Base-by-base conservation (phyloP, 2,888 invertebrate species). In the Apantesis nais region DNA sequence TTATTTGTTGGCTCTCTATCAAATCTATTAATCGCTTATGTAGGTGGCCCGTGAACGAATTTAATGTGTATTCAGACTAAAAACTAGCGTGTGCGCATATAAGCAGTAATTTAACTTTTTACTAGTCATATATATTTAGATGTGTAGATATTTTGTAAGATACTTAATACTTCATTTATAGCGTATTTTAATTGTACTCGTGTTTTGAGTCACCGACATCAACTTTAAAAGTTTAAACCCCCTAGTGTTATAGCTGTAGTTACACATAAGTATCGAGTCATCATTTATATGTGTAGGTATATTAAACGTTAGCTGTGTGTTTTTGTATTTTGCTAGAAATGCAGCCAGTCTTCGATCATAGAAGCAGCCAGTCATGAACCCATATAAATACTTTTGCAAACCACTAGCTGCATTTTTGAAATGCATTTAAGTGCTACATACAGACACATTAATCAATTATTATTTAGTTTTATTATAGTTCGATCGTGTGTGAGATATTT, bases 1-100 rank as follows among this genome's bases (percentile, higher is more conserved):
- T 87, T 87, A 85, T 88, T 82, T 79, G 81, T 87, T 87, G 88
- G 89, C 87, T 83, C 87, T 87, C 83, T 85, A 87, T 89, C 88
- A 89, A 88, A 86, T 78, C 86, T 86, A 88, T 88, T 89, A 86
- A 78, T 75, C 78, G 80, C 87, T 86, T 77, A 81, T 86, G 87
- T 83, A 83, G 80, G 83, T 83, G 83, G 85, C 88, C 84, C 84
- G 85, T 87, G 87, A 85, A 87, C 84, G 86, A 85, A 86, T 89
- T 89, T 88, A 86, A 86, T 83, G 77, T 84, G 82, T 79, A 78
- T 79, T 78, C 79, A 72, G 58, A 58, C 62, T 75, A 75, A 72
- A 64, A 67, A 73, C 73, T 72, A 68, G 52, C n/a, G 12, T 4
- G 41, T 73, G 73, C 68, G 64, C 58, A 74, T 62, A 71, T 63